phyloP scores from a whole-genome alignment of 2,888 invertebrate genomes.

The Drosophila barbarae region DNA sequence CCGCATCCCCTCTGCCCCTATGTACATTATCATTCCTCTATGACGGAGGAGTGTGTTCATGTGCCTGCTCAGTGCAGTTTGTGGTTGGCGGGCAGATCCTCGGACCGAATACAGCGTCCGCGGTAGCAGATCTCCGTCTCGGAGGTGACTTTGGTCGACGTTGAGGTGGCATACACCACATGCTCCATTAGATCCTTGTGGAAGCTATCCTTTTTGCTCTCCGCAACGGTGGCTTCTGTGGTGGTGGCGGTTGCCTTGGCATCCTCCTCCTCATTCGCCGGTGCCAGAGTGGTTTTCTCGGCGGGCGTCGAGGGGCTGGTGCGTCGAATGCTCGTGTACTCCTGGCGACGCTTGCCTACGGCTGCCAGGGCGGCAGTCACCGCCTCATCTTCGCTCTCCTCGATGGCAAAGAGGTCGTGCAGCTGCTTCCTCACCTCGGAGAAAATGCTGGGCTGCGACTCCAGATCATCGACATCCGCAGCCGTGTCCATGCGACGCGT shows the following conservation, averaged over 20 bases:
- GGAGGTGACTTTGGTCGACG: constrained; percentile 89
- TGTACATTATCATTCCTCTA: constrained; percentile 50
- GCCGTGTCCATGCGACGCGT: constrained; percentile 73
- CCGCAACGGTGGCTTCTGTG: constrained; percentile 47
- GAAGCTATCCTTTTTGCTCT: constrained; percentile 65
- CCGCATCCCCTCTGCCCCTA: constrained; percentile 47
- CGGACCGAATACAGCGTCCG: constrained; percentile 89
- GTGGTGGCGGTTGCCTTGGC: constrained; percentile 33
- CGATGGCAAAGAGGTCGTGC: constrained; percentile 77
- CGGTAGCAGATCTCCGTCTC: constrained; percentile 94
- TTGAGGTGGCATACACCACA: constrained; percentile 83
- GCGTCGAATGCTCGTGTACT: constrained; percentile 77
- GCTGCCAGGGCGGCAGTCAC: constrained; percentile 69
- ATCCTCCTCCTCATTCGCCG: constrained; percentile 24
- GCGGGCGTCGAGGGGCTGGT: constrained; percentile 65
- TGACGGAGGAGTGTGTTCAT: constrained; percentile 10
- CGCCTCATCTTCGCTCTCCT: constrained; percentile 73
- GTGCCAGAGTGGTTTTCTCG: constrained; percentile 53
- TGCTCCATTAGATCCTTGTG: constrained; percentile 79
- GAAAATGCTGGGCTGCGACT: constrained; percentile 78
- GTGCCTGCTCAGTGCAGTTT: constrained; percentile 72
- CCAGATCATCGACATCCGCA: constrained; percentile 75
- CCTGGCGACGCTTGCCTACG: constrained; percentile 75
- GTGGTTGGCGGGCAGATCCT: constrained; percentile 78
- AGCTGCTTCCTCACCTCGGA: constrained; percentile 79